phyloP scores from a whole-genome alignment of 1,140 invertebrate genomes.

The Drosophila kikkawai region DNA sequence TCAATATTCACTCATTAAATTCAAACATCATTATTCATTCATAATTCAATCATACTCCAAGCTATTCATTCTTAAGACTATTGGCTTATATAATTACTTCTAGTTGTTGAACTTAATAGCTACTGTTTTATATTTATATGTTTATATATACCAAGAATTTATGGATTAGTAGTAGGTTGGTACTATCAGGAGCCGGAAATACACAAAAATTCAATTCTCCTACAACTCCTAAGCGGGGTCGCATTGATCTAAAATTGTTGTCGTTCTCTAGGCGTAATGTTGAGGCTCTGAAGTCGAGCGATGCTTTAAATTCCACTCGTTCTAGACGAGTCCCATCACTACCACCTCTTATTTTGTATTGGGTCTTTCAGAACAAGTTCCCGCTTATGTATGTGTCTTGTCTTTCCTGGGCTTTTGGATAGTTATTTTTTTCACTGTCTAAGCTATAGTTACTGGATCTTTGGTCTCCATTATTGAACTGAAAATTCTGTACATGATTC shows the following conservation, averaged over 20 bases:
- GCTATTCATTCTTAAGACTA: constrained; percentile 19
- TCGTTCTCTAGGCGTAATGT: constrained; percentile 64
- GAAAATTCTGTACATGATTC: constrained; percentile 24
- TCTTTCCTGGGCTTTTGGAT: not conserved
- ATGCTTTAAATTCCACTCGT: constrained; percentile 64
- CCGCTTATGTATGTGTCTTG: constrained; percentile 9
- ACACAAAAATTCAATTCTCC: not conserved
- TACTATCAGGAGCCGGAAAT: constrained; percentile 12
- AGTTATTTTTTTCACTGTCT: not conserved
- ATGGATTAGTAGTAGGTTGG: constrained; percentile 28
- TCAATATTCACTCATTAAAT: constrained; percentile 1
- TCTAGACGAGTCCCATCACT: constrained; percentile 71
- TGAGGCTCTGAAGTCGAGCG: constrained; percentile 69
- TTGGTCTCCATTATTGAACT: constrained; percentile 10
- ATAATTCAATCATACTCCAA: constrained; percentile 30
- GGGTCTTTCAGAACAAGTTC: constrained; percentile 48
- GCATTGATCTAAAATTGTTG: constrained; percentile 45
- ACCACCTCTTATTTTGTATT: constrained; percentile 32
- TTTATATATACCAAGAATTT: constrained; percentile 15
- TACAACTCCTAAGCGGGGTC: constrained; percentile 24
- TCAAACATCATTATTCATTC: not conserved
- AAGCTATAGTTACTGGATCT: not conserved
- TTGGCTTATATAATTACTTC: constrained; percentile 11
- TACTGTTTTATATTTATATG: constrained; percentile 19
- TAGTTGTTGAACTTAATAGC: constrained; percentile 20